A percentile compares a stretch with the other conserved stretches of the same genome.
Conservation (phyloP, 2,888 invertebrate genomes). For the Andrena hattorfiana region DNA sequence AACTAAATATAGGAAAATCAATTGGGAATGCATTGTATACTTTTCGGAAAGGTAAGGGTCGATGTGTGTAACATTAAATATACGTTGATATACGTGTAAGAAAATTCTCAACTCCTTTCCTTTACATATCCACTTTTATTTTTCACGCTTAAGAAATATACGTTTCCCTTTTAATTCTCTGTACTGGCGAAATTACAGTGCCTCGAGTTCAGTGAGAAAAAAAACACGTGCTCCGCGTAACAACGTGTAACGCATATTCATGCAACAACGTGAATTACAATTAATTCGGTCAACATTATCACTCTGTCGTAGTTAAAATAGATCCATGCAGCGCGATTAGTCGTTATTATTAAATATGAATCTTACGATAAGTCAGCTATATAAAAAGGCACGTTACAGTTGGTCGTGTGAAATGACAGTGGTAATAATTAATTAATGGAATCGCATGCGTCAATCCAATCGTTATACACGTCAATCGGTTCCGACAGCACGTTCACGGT, state of each 20-base stretch:
- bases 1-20: neutral
- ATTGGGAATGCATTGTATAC: neutral
- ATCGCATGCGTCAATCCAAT: constrained; percentile 99
- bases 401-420: neutral
- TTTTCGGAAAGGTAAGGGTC: neutral
- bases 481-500: constrained; percentile 97
- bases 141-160: neutral
- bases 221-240: no score
- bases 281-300: neutral
- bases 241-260: neutral
- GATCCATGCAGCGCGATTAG: neutral
- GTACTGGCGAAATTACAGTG: neutral
- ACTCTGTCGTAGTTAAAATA: neutral
- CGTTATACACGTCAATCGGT: constrained; percentile 98
- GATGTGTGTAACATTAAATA: neutral
- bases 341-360: neutral
- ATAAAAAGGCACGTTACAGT: constrained; percentile 22
- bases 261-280: neutral
- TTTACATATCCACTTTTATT: neutral
- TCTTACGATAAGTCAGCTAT: neutral
- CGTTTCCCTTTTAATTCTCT: neutral
- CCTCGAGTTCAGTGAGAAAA: neutral
- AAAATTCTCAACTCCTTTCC: neutral
- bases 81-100: neutral
- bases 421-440: constrained; percentile 89